Percentiles rank a stretch among this genome's conserved stretches.
Evolutionary conservation across 2,888 invertebrate genomes (phyloP).

Genomic region (Drosophila kanekoi): DNA sequence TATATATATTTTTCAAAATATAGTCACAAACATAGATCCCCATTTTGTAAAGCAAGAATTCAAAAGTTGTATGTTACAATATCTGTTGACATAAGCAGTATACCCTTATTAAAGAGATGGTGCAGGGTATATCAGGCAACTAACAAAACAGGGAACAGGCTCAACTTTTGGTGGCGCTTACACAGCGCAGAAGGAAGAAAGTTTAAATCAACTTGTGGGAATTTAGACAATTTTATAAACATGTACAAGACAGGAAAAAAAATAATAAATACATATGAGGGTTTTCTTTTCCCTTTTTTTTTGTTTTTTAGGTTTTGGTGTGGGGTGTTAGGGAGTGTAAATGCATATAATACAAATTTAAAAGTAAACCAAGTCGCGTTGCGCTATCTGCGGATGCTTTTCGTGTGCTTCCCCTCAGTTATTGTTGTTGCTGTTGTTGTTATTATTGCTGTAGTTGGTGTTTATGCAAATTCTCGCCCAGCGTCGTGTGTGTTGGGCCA

Average conservation of each 20-base stretch:
- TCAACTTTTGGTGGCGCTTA: conserved; percentile 53
- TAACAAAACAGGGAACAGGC: conserved; percentile 47
- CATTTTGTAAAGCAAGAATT: no score
- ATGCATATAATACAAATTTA: conserved; percentile 77
- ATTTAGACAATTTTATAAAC: conserved; percentile 82
- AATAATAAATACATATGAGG: conserved; percentile 26
- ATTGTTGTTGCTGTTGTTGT: conserved; percentile 28
- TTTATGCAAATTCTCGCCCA: conserved; percentile 60
- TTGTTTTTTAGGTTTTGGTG: no score
- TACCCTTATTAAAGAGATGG: not conserved
- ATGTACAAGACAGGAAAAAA: conserved; percentile 52
- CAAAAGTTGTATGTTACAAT: not conserved
- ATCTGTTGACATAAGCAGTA: not conserved
- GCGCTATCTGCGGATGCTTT: conserved; percentile 72
- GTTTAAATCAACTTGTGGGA: conserved; percentile 82
- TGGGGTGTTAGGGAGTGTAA: conserved; percentile 27
- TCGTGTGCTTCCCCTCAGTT: conserved; percentile 28
- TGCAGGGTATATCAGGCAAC: conserved; percentile 23
- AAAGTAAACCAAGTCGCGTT: conserved; percentile 74
- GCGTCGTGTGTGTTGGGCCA: conserved; percentile 68
- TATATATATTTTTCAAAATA: no score
- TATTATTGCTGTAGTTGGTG: conserved; percentile 47
- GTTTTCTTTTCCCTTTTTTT: not conserved
- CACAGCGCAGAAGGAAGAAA: conserved; percentile 60
- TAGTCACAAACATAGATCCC: no score